Evolutionary conservation across 2,113 vertebrate species (phyloP).

Genomic region (Turdus rufiventris): DNA sequence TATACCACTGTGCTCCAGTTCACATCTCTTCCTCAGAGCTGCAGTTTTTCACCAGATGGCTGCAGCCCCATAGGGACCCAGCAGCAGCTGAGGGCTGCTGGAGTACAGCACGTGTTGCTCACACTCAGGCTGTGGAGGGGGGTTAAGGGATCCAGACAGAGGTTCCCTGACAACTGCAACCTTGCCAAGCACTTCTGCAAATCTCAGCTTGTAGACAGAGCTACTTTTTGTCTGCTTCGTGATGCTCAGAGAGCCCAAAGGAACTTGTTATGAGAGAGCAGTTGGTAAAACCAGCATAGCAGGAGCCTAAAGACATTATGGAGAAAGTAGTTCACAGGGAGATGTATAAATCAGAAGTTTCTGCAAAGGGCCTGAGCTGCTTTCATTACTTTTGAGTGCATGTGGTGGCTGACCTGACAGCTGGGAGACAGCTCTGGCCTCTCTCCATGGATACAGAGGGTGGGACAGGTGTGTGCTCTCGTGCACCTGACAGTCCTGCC

Average conservation of each 20-base stretch:
- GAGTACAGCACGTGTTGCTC: accelerated
- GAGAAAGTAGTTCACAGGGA: neutral
- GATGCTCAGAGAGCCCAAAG: neutral
- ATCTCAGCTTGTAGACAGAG: neutral
- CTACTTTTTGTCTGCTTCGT: neutral
- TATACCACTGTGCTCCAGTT: neutral
- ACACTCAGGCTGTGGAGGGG: accelerated
- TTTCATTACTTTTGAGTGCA: neutral
- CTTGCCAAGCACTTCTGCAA: neutral
- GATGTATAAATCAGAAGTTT: neutral
- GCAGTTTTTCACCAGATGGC: neutral
- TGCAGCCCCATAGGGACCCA: accelerated
- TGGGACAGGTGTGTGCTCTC: neutral
- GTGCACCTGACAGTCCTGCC: neutral
- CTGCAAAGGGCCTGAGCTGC: neutral
- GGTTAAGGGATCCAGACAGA: neutral
- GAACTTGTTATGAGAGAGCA: neutral
- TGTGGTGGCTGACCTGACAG: neutral
- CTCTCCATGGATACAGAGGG: neutral
- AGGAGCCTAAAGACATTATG: neutral
- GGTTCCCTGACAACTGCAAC: neutral
- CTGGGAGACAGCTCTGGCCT: neutral
- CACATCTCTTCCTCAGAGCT: neutral
- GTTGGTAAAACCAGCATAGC: neutral
- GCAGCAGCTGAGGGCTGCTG: neutral